phyloP scores from a whole-genome alignment of 2,888 invertebrate species.

The Erebia ligea region DNA sequence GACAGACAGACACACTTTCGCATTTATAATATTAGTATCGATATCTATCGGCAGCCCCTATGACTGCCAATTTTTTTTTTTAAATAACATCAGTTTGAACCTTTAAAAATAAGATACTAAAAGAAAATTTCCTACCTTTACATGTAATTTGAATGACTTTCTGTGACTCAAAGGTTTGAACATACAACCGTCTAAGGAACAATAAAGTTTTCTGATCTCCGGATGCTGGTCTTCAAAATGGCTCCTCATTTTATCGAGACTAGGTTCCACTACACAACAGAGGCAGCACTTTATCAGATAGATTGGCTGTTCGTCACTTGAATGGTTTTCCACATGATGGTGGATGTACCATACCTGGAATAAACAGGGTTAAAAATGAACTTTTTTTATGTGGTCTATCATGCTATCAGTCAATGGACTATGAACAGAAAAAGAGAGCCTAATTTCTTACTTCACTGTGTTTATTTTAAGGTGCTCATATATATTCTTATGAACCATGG shows the following conservation, averaged over 20 bases:
- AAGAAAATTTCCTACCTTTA: slow-evolving; percentile 58
- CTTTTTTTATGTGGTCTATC: too few species aligned
- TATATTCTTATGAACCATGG: too few species aligned
- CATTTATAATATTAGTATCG: too few species aligned
- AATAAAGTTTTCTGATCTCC: slow-evolving; percentile 69
- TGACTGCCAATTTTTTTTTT: too few species aligned
- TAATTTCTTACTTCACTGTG: too few species aligned
- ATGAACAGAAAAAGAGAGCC: too few species aligned
- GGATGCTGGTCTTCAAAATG: slow-evolving; percentile 68
- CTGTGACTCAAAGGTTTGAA: slow-evolving; percentile 70
- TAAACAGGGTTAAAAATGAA: background rate
- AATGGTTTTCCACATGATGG: slow-evolving; percentile 66
- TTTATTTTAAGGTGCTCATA: too few species aligned
- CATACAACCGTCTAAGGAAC: slow-evolving; percentile 66
- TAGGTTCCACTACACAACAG: slow-evolving; percentile 62
- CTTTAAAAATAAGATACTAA: too few species aligned
- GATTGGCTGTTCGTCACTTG: slow-evolving; percentile 39
- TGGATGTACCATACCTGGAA: slow-evolving; percentile 71
- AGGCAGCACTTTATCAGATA: slow-evolving; percentile 70
- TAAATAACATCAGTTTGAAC: too few species aligned
- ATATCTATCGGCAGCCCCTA: too few species aligned
- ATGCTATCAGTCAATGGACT: too few species aligned
- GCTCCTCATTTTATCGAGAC: slow-evolving; percentile 61
- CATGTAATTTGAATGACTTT: slow-evolving; percentile 73
- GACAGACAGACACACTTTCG: too few species aligned